phyloP scores from a whole-genome alignment of 2,113 vertebrate species.

The Dromaius novaehollandiae region DNA sequence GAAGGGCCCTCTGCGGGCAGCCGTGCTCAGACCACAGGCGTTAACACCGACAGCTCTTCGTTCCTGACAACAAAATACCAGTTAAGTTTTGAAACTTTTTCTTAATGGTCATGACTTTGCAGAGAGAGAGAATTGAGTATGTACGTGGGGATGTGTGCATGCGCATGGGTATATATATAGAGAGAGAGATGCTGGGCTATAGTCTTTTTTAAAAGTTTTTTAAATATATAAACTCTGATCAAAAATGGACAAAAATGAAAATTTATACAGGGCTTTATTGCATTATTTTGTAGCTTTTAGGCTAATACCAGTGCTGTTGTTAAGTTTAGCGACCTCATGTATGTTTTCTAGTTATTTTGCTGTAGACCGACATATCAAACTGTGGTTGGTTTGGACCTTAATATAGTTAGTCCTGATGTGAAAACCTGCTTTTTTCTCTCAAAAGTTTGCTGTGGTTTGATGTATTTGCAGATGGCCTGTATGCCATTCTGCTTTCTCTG shows the following conservation, averaged over 20 bases:
- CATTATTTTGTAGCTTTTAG: neutral
- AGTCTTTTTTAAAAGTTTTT: neutral
- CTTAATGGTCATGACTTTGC: neutral
- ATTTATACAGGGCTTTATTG: neutral
- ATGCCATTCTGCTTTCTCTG: neutral
- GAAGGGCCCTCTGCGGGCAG: neutral
- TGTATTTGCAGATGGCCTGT: neutral
- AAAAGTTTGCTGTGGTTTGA: neutral
- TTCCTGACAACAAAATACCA: neutral
- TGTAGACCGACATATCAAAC: neutral
- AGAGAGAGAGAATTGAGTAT: neutral
- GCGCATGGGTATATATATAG: neutral
- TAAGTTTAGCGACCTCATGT: neutral
- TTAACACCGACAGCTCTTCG: neutral
- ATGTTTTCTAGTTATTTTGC: neutral
- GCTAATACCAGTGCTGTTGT: neutral
- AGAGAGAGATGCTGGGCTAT: neutral
- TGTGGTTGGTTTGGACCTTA: neutral
- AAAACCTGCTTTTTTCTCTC: neutral
- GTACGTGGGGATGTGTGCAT: neutral
- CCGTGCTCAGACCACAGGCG: neutral
- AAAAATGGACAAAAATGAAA: neutral
- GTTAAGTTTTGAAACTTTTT: slow-evolving; percentile 36
- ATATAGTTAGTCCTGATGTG: neutral
- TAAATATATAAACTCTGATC: neutral